Evolutionary conservation across 2,113 vertebrate species (phyloP).

Genomic region (Corvus cornix): DNA sequence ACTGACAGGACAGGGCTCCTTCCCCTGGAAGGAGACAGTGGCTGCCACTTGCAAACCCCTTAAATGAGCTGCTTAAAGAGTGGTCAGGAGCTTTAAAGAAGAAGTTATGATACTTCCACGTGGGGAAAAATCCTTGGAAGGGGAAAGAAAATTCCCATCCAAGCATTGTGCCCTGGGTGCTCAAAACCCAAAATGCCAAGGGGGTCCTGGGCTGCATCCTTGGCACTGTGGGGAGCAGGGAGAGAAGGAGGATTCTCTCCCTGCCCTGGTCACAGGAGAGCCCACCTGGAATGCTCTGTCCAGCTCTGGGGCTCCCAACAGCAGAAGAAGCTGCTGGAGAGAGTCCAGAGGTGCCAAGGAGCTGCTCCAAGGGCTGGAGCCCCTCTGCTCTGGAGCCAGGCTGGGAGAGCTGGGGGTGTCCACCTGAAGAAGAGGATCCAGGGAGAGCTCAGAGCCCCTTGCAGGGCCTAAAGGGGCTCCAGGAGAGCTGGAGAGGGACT

Average conservation of each 20-base stretch:
- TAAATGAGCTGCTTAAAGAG: background rate
- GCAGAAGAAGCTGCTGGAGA: background rate
- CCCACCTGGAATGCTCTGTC: background rate
- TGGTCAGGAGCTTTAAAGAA: background rate
- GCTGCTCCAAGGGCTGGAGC: background rate
- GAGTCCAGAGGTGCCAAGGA: background rate
- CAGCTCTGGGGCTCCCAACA: background rate
- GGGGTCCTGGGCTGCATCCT: background rate
- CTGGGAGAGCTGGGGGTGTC: background rate
- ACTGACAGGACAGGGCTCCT: background rate
- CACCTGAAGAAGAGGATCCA: background rate
- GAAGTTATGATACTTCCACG: background rate
- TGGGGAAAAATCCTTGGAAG: background rate
- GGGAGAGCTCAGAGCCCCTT: background rate
- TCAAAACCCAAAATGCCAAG: background rate
- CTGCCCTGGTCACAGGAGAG: background rate
- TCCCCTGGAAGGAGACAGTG: background rate
- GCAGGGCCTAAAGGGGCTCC: background rate
- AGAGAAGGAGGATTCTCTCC: background rate
- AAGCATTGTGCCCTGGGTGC: background rate
- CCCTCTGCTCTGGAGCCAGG: background rate
- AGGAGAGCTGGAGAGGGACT: background rate
- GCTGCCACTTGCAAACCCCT: background rate
- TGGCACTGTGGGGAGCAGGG: background rate
- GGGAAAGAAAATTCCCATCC: background rate